Evolutionary conservation across 2,113 vertebrate species (phyloP), one percentile per base, ranked within the genome.

Genomic region (Gopherus flavomarginatus): DNA sequence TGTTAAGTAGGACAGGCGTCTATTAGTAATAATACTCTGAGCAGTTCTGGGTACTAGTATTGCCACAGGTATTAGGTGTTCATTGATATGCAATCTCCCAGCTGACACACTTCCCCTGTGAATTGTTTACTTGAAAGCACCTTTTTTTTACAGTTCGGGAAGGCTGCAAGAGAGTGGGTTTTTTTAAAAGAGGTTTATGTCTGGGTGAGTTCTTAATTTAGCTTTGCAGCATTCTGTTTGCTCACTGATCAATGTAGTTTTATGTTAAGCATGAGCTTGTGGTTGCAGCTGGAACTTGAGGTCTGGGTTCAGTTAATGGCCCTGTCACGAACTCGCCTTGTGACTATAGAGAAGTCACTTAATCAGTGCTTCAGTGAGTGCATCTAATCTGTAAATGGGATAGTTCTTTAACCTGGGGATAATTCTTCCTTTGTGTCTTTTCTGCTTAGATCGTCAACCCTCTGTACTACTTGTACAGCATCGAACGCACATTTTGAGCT

Each of bases 31-130:
- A 26, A 9, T 77, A 81, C 2, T 85, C 78, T 4, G 27, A 80
- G 11, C 2, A 0, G 52, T 9, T 83, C 31, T 35, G 2, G 9
- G 27, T 89, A 92, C 93, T 91, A 17, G 5, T 42, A 31, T 42
- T 72, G 93, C 87, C 85, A 89, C 35, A 6, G 95, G 95, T 92
- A 3, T 12, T 85, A 86, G 93, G 89, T 89, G 90, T 96, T 93
- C 26, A 52, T 19, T 50, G 17, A 81, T 69, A 19, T 27, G 21
- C 53, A 47, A 69, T 72, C 12, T 10, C 38, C 21, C 21, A 83
- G 2, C 88, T 0, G 0, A 42, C 0, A 0, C 65, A 22, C n/a
- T 49, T 0, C 3, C 16, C 17, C 56, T 79, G 65, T 44, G 42
- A 54, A 83, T 86, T 56, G 81, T 95, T 97, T 94, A 35, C 94